Evolutionary conservation across 2,888 invertebrate species (phyloP).

Genomic region (Lithophane socia): DNA sequence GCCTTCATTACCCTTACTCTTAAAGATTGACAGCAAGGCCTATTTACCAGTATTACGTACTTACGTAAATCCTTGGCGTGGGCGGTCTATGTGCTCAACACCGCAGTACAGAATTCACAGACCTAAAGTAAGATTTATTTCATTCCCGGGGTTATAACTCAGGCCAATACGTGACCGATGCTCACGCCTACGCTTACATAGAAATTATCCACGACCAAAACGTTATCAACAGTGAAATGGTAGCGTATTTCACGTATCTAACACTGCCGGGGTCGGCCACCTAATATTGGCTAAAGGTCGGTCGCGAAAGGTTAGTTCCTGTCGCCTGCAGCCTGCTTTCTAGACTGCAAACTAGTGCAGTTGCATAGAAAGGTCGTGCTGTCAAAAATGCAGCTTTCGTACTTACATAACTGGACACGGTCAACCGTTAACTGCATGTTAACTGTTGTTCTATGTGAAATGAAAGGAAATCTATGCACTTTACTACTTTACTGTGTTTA

Average conservation of each 20-base stretch:
- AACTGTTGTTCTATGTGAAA: slow-evolving; percentile 49
- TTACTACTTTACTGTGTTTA: slow-evolving; percentile 15
- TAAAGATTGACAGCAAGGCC: slow-evolving; percentile 57
- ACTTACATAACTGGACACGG: slow-evolving; percentile 63
- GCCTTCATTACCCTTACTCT: slow-evolving; percentile 31
- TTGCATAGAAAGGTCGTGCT: slow-evolving; percentile 72
- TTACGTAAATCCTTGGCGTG: slow-evolving; percentile 71
- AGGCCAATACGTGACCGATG: slow-evolving; percentile 88
- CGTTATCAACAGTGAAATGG: slow-evolving; percentile 83
- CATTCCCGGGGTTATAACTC: slow-evolving; percentile 85
- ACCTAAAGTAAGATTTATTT: slow-evolving; percentile 83
- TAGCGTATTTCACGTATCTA: slow-evolving; percentile 81
- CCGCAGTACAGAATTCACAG: slow-evolving; percentile 55
- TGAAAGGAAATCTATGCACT: slow-evolving; percentile 43
- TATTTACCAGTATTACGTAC: slow-evolving; percentile 65
- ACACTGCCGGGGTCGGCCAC: slow-evolving; percentile 80
- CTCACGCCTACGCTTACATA: slow-evolving; percentile 83
- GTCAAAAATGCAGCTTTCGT: slow-evolving; percentile 70
- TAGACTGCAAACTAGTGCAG: slow-evolving; percentile 86
- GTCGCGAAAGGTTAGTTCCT: slow-evolving; percentile 85
- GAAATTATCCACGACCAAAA: slow-evolving; percentile 76
- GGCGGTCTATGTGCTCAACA: slow-evolving; percentile 79
- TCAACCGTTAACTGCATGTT: slow-evolving; percentile 49
- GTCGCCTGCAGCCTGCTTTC: slow-evolving; percentile 84
- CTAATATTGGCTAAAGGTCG: slow-evolving; percentile 85